Conservation (phyloP, 2,113 vertebrate species). For the Lichenostomus cassidix region DNA sequence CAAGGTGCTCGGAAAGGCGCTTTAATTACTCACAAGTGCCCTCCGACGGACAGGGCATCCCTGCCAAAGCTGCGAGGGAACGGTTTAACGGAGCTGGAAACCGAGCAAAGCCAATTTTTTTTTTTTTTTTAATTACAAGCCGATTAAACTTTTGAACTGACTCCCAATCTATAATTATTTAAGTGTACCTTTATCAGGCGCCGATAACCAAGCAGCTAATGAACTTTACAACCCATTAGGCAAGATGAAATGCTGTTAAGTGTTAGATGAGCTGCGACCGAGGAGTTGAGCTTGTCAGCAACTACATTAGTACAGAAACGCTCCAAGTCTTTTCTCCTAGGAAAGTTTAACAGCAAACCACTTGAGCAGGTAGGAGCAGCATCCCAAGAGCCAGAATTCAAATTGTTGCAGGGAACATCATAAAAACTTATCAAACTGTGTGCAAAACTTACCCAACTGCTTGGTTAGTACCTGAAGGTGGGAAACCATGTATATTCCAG, state of each 20-base stretch:
- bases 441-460: neutral
- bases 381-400: neutral
- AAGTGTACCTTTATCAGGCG: neutral
- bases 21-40: neutral
- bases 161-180: neutral
- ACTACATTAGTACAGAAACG: neutral
- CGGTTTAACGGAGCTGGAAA: neutral
- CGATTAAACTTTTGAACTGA: neutral
- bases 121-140: neutral
- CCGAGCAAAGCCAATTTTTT: neutral
- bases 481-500: rapidly evolving
- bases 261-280: neutral
- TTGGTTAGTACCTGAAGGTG: too few species aligned
- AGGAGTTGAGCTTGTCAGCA: neutral
- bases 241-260: neutral
- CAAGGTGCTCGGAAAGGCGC: neutral
- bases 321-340: neutral
- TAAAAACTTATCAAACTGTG: neutral
- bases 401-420: neutral
- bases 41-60: neutral
- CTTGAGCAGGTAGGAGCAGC: neutral
- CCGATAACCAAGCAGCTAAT: neutral
- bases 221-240: neutral
- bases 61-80: neutral
- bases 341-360: neutral